Conservation (phyloP, 1,140 invertebrate genomes). For the Drosophila kohkoa region DNA sequence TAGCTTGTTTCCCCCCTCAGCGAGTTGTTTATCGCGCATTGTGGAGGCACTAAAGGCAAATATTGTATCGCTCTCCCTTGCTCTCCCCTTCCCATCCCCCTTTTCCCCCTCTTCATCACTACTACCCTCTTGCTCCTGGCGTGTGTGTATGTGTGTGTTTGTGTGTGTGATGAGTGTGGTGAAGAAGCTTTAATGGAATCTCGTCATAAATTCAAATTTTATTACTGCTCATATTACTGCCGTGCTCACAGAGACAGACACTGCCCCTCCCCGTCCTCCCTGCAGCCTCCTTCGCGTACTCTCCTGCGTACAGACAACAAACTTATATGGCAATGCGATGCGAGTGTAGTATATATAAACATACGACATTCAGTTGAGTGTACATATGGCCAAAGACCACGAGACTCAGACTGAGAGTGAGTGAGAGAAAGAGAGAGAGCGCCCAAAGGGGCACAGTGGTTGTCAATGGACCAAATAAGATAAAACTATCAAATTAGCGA, state of each 20-base stretch:
- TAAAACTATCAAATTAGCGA: slow-evolving; percentile 23
- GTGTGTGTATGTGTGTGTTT: not conserved
- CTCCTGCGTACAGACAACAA: slow-evolving; percentile 40
- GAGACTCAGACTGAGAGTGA: not conserved
- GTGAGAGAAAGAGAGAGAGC: not conserved
- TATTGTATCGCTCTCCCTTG: slow-evolving; percentile 55
- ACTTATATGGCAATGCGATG: slow-evolving; percentile 59
- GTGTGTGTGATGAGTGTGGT: slow-evolving; percentile 60
- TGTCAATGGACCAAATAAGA: slow-evolving; percentile 27
- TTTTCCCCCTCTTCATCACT: not conserved
- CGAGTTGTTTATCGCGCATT: slow-evolving; percentile 62
- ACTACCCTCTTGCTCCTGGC: not conserved
- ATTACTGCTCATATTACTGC: slow-evolving; percentile 82
- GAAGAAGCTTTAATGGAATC: slow-evolving; percentile 84
- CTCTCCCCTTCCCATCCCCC: not conserved
- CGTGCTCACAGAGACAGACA: slow-evolving; percentile 50
- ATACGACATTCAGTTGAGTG: not conserved
- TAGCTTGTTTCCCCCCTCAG: slow-evolving; percentile 29
- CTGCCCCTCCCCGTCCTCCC: not conserved
- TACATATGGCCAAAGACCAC: not conserved
- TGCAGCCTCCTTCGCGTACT: not conserved
- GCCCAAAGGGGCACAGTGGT: slow-evolving; percentile 35
- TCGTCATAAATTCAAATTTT: slow-evolving; percentile 84
- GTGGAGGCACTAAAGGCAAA: slow-evolving; percentile 62
- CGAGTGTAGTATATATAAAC: slow-evolving; percentile 22